phyloP scores from a whole-genome alignment of 2,888 invertebrate species.

The Pachymerium ferrugineum region DNA sequence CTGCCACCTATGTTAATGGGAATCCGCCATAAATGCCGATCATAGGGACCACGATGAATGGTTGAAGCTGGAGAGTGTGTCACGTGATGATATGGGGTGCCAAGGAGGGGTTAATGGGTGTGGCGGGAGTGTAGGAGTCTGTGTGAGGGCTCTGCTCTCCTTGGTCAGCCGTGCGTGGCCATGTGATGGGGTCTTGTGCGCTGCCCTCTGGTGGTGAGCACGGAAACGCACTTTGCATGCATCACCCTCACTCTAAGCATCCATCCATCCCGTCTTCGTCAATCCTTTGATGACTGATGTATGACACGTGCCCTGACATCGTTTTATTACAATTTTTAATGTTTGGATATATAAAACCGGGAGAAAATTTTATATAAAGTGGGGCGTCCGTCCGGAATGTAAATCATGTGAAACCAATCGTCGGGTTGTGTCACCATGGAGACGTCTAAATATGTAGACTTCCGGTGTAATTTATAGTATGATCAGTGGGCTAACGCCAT shows the following conservation, averaged over 20 bases:
- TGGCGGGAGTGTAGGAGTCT: conserved; percentile 1
- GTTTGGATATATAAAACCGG: neutral
- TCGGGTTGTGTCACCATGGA: conserved; percentile 10
- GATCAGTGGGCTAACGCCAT: conserved; percentile 27
- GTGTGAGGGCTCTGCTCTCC: conserved; percentile 21
- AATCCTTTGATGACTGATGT: neutral
- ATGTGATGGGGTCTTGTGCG: neutral
- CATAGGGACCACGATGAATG: conserved; percentile 22
- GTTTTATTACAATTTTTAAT: too few relatives aligned
- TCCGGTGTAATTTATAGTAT: conserved; percentile 22
- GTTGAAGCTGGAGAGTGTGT: neutral
- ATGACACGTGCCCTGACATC: too few relatives aligned
- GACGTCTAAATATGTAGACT: conserved; percentile 13
- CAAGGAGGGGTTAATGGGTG: conserved; percentile 19
- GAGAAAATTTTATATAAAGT: too few relatives aligned
- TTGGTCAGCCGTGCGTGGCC: conserved; percentile 28
- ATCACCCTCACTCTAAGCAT: conserved; percentile 11
- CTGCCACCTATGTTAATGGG: conserved; percentile 24
- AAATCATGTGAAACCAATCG: conserved; percentile 10
- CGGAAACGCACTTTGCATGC: conserved; percentile 32
- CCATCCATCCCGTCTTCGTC: conserved; percentile 9
- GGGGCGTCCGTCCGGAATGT: neutral
- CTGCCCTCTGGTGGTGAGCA: conserved; percentile 29
- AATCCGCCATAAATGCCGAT: conserved; percentile 25
- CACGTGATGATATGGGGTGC: conserved; percentile 17